Base-by-base conservation (phyloP, 1,140 invertebrate genomes). In the Meloidogyne floridensis region DNA sequence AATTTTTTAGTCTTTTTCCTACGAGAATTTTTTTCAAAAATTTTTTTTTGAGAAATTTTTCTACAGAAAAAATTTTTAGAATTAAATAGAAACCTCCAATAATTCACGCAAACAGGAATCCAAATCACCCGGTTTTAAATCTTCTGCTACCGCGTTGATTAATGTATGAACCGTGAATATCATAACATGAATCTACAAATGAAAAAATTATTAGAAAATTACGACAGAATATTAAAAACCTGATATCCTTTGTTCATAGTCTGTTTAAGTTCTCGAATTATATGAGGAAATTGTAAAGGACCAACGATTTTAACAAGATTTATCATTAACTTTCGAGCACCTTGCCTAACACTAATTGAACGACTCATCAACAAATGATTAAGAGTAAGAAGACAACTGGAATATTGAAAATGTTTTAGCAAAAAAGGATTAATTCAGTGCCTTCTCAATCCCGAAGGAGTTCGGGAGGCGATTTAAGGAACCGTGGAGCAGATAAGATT, bases 241-340 rank as follows among this genome's bases (percentile, higher is more conserved):
- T 98, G 96, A 88, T 94, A 98, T 10, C 97, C 97, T 90, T 93
- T 93, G 0, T 93, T 95, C 74, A 98, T 91, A 8, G 95, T 90
- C 15, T 93, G 91, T 70, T 93, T 93, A 87, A 98, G 92, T 91
- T 97, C 95, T 79, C 93, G 93, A 5, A 98, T 89, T 9, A 98
- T 90, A 87, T 93, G 91, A 32, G 93, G 92, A 81, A 98, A 92
- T 90, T 95, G 95, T 18, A 92, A 91, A 0, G 95, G 93, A 0
- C 97, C 96, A 0, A 98, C 91, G 0, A 94, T 93, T 2, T 93
- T 86, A 93, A 96, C 94, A 43, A 97, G 94, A 90, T 95, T 95
- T 80, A 95, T 93, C 0, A 98, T 91, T 20, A 95, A 96, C 87
- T 97, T 94, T 32, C 96, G 92, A 0, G 96, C 94, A 0, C 93